Evolutionary conservation across 2,888 invertebrate species (phyloP).

Genomic region (Pilophorus perplexus): DNA sequence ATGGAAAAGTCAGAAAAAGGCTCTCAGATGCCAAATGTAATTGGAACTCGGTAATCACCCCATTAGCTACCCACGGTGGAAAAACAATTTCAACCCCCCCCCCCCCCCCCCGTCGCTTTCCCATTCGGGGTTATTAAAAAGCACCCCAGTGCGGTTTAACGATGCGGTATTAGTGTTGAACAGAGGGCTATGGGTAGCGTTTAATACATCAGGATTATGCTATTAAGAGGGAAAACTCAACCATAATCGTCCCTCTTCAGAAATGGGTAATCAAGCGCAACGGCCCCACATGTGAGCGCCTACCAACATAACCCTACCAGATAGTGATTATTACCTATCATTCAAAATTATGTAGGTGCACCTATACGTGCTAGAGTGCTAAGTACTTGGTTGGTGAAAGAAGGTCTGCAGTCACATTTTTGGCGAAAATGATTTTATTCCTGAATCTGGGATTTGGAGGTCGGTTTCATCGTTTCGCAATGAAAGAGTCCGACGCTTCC

Average conservation of each 20-base stretch:
- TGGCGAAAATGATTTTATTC: too few relatives aligned
- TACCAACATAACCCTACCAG: too few relatives aligned
- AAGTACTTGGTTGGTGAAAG: too few relatives aligned
- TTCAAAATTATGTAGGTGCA: too few relatives aligned
- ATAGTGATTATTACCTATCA: too few relatives aligned
- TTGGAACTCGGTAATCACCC: conserved; percentile 41
- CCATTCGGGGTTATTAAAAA: conserved; percentile 21
- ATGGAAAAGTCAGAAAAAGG: conserved; percentile 33
- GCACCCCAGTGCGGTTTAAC: conserved; percentile 20
- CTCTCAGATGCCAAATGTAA: conserved; percentile 39
- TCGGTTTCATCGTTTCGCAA: too few relatives aligned
- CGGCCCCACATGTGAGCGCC: too few relatives aligned
- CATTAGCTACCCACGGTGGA: conserved; percentile 32
- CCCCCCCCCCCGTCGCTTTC: background rate
- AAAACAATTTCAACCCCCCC: conserved; percentile 37
- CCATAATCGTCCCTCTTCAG: conserved; percentile 12
- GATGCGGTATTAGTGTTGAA: conserved; percentile 13
- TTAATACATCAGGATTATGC: conserved; percentile 21
- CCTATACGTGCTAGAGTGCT: too few relatives aligned
- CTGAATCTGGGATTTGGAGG: too few relatives aligned
- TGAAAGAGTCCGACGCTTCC: too few relatives aligned
- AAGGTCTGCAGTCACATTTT: too few relatives aligned
- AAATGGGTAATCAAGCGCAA: conserved; percentile 16
- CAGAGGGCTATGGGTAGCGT: conserved; percentile 5
- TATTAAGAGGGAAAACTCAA: conserved; percentile 1